Conservation (phyloP, 2,888 invertebrate species). For the Megamerina dolium region DNA sequence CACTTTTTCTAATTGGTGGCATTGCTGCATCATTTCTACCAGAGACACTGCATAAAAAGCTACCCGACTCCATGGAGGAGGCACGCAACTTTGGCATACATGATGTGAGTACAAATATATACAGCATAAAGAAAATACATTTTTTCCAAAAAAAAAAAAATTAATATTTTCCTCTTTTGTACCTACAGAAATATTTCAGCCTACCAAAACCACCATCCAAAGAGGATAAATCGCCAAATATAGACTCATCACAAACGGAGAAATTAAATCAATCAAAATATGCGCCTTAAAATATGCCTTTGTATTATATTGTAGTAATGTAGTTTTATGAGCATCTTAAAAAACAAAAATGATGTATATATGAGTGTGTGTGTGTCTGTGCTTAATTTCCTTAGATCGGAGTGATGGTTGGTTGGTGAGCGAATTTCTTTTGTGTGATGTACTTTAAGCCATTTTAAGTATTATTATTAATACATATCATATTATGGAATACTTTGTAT, state of each 20-base stretch:
- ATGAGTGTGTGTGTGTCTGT: too few relatives aligned
- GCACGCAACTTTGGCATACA: constrained; percentile 55
- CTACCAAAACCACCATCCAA: constrained; percentile 39
- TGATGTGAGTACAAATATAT: constrained; percentile 33
- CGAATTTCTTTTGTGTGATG: too few relatives aligned
- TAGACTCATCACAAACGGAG: constrained; percentile 20
- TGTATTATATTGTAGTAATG: constrained; percentile 5
- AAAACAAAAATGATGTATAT: too few relatives aligned
- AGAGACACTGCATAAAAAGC: constrained; percentile 58
- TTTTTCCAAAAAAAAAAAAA: background rate
- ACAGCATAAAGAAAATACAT: background rate
- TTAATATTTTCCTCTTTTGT: constrained; percentile 7
- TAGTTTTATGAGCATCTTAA: background rate
- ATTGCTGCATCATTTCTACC: constrained; percentile 54
- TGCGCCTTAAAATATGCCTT: constrained; percentile 22
- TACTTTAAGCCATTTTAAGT: too few relatives aligned
- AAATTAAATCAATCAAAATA: constrained; percentile 32
- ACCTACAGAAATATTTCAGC: constrained; percentile 47
- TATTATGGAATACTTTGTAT: too few relatives aligned
- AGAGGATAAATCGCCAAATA: constrained; percentile 6
- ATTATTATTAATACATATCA: too few relatives aligned
- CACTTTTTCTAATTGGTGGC: constrained; percentile 50
- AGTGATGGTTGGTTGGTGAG: too few relatives aligned
- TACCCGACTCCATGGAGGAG: constrained; percentile 61
- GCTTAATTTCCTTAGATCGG: too few relatives aligned